phyloP scores from a whole-genome alignment of 2,113 vertebrate genomes.

The Todiramphus chloris region DNA sequence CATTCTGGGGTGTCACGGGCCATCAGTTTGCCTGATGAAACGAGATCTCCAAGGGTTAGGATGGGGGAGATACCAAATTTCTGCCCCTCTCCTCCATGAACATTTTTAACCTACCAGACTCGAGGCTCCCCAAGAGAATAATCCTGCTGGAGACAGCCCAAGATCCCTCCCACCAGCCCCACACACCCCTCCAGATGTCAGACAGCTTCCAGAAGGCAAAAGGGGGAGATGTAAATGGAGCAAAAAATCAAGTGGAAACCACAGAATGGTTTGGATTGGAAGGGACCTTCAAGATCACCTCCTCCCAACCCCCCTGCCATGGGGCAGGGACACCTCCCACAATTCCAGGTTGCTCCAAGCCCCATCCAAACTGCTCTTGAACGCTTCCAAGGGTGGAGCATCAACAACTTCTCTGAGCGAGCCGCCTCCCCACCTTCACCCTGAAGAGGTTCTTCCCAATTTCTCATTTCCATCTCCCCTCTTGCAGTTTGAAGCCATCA shows the following conservation, averaged over 20 bases:
- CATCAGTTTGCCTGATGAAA: neutral
- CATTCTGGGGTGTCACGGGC: neutral
- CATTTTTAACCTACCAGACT: neutral
- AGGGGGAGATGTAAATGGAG: no score
- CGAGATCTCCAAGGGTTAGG: neutral
- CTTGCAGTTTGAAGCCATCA: no score
- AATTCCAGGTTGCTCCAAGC: neutral
- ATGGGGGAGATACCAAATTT: neutral
- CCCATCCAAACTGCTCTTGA: neutral
- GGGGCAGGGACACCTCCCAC: neutral
- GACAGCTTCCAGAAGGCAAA: neutral
- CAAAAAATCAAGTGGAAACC: no score
- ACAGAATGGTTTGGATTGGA: neutral
- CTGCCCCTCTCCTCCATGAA: neutral
- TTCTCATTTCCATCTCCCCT: no score
- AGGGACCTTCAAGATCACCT: neutral
- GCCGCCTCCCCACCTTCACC: neutral
- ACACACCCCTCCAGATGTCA: neutral
- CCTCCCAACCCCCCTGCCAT: neutral
- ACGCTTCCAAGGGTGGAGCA: neutral
- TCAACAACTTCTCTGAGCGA: no score
- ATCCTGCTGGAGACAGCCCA: rapidly evolving
- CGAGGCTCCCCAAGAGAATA: no score
- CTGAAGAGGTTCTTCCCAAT: neutral
- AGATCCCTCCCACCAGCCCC: neutral